Evolutionary conservation across 2,888 invertebrate species (phyloP).

Genomic region (Zaprionus bogoriensis): DNA sequence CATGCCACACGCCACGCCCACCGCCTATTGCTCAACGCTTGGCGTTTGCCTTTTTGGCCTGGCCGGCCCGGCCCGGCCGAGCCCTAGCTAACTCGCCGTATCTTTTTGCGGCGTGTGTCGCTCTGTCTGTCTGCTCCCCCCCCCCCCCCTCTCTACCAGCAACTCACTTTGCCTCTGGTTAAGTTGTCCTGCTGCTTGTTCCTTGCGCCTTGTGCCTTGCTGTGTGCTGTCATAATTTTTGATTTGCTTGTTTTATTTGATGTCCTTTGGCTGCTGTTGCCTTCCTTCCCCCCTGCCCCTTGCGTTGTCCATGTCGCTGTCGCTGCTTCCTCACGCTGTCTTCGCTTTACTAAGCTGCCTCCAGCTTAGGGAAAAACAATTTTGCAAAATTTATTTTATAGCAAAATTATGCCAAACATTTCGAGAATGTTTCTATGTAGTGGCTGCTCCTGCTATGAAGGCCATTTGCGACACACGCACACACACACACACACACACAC

Average conservation of each 20-base stretch:
- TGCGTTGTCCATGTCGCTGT: constrained; percentile 26
- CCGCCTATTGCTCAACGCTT: constrained; percentile 12
- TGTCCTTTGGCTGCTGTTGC: constrained; percentile 66
- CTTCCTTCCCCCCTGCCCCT: not conserved
- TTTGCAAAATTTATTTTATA: constrained; percentile 82
- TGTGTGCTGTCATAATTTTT: constrained; percentile 79
- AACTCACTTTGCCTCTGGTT: not conserved
- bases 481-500: constrained; percentile 22
- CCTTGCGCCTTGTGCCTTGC: constrained; percentile 61
- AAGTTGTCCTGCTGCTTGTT: no score
- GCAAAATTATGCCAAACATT: constrained; percentile 81
- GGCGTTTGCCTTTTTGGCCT: constrained; percentile 65
- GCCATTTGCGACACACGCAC: constrained; percentile 56
- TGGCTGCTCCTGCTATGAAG: constrained; percentile 46
- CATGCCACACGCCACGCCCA: constrained; percentile 51
- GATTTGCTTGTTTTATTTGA: constrained; percentile 80
- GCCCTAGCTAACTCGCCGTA: constrained; percentile 21
- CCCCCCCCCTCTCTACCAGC: not conserved
- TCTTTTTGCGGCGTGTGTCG: constrained; percentile 14
- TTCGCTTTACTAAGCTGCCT: constrained; percentile 65
- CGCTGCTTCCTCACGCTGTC: constrained; percentile 44
- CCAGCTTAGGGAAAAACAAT: constrained; percentile 78
- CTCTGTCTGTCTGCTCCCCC: not conserved
- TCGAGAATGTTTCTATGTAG: constrained; percentile 76
- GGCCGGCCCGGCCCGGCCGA: constrained; percentile 32